Percentiles rank a stretch among this genome's conserved stretches.
These are phyloP conservation scores for Corticium candelabrum DNA, from an alignment of 37 sponge, comb jelly and placozoan genomes.

Conservation along the genomic window DNA sequence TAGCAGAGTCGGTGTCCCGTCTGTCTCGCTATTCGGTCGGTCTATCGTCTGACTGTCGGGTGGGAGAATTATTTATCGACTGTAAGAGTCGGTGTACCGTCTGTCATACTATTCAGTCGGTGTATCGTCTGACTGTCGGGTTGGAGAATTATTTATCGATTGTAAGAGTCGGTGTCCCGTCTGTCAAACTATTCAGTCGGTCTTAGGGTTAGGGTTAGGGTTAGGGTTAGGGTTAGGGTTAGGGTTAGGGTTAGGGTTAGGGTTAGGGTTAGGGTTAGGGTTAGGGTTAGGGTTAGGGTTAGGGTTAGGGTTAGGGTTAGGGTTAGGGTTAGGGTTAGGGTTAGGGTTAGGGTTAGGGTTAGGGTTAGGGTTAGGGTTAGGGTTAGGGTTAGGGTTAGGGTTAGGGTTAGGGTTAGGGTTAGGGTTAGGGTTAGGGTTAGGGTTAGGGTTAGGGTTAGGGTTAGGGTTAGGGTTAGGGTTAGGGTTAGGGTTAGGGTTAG, in stretches of 20 bases:
- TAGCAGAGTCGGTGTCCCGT: no score
- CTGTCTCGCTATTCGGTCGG: no score
- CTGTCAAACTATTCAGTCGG: no score
- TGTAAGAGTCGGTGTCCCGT: no score
- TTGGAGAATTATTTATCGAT: no score
- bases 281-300: conserved; percentile 1
- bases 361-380: conserved; percentile 21
- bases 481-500: conserved; percentile 5
- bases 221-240: conserved; percentile 29
- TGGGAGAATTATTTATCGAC: no score
- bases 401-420: conserved; percentile 29
- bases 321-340: conserved; percentile 22
- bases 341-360: conserved; percentile 29
- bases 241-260: conserved; percentile 8
- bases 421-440: conserved; percentile 29
- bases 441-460: conserved; percentile 21
- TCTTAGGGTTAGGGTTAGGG: conserved; percentile 27
- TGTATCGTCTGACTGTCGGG: no score
- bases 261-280: not conserved
- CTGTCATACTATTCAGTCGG: no score
- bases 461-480: conserved; percentile 1
- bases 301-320: conserved; percentile 5
- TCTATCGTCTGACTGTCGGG: no score
- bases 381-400: conserved; percentile 30
- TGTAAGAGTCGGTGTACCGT: no score